Conservation (phyloP, 2,797 vertebrate species). For the Enteromius afrohamiltoni region DNA sequence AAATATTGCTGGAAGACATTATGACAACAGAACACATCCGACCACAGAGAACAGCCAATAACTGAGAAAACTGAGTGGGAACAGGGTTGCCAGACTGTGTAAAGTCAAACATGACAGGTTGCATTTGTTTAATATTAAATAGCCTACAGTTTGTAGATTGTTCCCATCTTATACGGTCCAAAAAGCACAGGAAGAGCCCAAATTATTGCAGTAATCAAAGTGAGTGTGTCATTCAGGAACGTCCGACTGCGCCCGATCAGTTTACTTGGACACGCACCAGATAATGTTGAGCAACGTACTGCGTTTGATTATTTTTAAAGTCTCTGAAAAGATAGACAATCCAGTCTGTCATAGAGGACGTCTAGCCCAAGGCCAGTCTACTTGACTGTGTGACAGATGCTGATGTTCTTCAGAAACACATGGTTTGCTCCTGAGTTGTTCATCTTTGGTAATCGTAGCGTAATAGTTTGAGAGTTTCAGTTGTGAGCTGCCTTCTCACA, state of each 20-base stretch:
- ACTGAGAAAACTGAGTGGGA: neutral
- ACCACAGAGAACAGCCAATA: constrained; percentile 66
- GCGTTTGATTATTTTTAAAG: neutral
- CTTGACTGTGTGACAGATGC: neutral
- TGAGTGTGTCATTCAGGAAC: constrained; percentile 14
- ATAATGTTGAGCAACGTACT: constrained; percentile 22
- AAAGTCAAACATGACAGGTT: neutral
- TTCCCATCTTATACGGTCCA: neutral
- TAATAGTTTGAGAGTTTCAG: constrained; percentile 3
- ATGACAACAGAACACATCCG: constrained; percentile 79
- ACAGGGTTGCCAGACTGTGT: neutral
- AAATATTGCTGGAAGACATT: constrained; percentile 78
- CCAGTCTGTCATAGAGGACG: neutral
- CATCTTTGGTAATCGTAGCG: neutral
- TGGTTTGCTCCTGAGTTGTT: neutral
- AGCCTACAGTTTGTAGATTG: neutral
- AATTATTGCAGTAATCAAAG: constrained; percentile 14
- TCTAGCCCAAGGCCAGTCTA: neutral
- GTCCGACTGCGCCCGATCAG: constrained; percentile 5
- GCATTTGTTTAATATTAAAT: constrained; percentile 18
- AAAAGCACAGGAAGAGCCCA: constrained; percentile 11
- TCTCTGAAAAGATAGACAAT: neutral
- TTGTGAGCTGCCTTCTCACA: constrained; percentile 16
- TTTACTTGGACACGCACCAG: constrained; percentile 26
- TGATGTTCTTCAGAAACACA: neutral